These are phyloP conservation scores for Eurystomus glaucurus DNA, from an alignment of 2,797 vertebrate genomes.

Conservation along the genomic window DNA sequence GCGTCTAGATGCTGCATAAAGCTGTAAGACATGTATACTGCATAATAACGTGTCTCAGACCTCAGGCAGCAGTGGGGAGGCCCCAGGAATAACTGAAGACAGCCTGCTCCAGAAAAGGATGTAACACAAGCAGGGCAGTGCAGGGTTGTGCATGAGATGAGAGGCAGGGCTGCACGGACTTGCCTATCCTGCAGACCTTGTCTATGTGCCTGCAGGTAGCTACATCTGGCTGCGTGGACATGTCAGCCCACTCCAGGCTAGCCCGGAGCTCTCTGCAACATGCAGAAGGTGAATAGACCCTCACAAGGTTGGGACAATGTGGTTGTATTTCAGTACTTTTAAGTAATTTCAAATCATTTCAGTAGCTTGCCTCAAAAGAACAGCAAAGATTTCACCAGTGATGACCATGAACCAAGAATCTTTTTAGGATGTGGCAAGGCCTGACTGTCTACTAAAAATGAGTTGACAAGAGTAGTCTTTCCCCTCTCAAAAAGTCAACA, in stretches of 20 bases:
- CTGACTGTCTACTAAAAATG: not conserved
- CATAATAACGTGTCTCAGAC: not conserved
- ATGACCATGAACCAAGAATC: not conserved
- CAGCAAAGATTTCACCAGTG: not conserved
- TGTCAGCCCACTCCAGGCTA: not conserved
- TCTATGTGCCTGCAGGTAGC: no score
- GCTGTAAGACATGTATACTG: not conserved
- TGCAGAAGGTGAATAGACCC: not conserved
- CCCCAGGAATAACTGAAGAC: not conserved
- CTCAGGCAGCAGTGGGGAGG: not conserved
- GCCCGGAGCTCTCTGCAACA: not conserved
- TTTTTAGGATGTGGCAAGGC: not conserved
- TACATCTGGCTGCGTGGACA: not conserved
- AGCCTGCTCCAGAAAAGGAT: not conserved
- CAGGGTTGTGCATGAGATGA: not conserved
- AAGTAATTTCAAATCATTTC: not conserved
- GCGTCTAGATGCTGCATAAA: not conserved
- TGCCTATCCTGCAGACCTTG: not conserved
- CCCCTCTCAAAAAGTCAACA: not conserved
- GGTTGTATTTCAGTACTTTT: not conserved
- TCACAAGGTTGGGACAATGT: not conserved
- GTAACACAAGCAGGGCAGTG: not conserved
- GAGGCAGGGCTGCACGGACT: not conserved
- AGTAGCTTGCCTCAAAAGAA: not conserved
- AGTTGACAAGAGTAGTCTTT: not conserved